These are phyloP conservation scores for Carassius gibelio DNA, from an alignment of 2,113 vertebrate species.

Conservation along the genomic window DNA sequence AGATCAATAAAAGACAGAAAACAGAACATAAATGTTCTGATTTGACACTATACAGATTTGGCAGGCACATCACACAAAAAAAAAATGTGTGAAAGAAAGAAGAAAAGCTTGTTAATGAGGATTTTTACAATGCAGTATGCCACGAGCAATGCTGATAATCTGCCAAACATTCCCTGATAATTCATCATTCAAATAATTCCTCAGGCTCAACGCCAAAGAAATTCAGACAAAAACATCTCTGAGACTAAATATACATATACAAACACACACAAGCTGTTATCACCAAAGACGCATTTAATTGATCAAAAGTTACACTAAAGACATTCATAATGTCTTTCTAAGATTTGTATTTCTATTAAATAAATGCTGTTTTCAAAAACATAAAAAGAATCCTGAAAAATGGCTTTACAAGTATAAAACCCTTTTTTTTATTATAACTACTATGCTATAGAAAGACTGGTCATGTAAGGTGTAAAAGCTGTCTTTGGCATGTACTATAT, in stretches of 20 bases:
- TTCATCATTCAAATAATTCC: background rate
- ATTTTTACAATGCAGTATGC: background rate
- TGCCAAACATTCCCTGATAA: background rate
- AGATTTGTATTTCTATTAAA: background rate
- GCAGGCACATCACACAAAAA: background rate
- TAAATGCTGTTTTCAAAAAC: background rate
- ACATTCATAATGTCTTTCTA: background rate
- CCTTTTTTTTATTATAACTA: background rate
- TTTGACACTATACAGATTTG: slow-evolving; percentile 2
- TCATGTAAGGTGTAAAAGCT: slow-evolving; percentile 27
- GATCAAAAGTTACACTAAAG: background rate
- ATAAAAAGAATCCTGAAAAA: background rate
- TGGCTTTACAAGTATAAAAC: too few relatives aligned
- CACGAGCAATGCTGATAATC: background rate
- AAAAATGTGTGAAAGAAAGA: background rate
- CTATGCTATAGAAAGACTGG: slow-evolving; percentile 5
- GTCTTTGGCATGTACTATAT: slow-evolving; percentile 24
- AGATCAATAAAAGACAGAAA: background rate
- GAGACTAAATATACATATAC: background rate
- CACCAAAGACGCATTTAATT: background rate
- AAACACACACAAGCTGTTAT: background rate
- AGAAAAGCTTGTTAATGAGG: background rate
- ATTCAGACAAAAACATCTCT: background rate
- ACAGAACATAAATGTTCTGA: background rate
- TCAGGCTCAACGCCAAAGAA: background rate